Base-by-base conservation (phyloP, 1,140 invertebrate species). In the Protaetia brevitarsis region DNA sequence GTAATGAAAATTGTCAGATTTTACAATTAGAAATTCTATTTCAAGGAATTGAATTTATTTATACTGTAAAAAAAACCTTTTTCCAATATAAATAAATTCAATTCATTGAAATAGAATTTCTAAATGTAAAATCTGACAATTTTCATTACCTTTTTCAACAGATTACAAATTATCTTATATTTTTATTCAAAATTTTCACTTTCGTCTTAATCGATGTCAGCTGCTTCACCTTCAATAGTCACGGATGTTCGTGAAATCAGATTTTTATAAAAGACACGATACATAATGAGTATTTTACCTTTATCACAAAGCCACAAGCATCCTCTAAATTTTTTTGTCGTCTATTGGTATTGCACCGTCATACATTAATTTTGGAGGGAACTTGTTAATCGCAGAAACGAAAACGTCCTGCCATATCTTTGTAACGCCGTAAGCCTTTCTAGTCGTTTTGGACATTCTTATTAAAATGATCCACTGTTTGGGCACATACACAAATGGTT, bases 341-440 rank as follows among this genome's bases (percentile, higher is more conserved):
- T 56, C 45, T 56, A 56, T 56, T 19, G 45, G 45, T 19, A 56
- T 6, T 56, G 19, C 6, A 7, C 16, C 19, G 45, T 56, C 45
- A 19, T 56, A 56, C n/a, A n/a, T n/a, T 56, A 56, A 56, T 56
- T 56, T 56, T 56, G 45, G 16, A 56, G 45, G 45, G 16, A 56
- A 56, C 45, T 56, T 6, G 45, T 56, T 56, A 56, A 56, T 59
- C 10, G 41, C 6, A 19, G 41, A 51, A 64, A 56, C 71, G 64
- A 73, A 68, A 8, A 66, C 21, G 36, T 71, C 23, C 45, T 71
- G 68, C 0, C 16, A 41, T 45, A 71, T 66, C 41, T 73, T 68
- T 34, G 27, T 65, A n/a, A 72, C 69, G 6, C 29, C 10, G 29
- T 72, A 72, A 19, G 61, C n/a, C 58, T 68, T 72, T 60, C 60